These are phyloP conservation scores for Florisuga fusca DNA, from an alignment of 2,797 vertebrate species.

Conservation along the genomic window DNA sequence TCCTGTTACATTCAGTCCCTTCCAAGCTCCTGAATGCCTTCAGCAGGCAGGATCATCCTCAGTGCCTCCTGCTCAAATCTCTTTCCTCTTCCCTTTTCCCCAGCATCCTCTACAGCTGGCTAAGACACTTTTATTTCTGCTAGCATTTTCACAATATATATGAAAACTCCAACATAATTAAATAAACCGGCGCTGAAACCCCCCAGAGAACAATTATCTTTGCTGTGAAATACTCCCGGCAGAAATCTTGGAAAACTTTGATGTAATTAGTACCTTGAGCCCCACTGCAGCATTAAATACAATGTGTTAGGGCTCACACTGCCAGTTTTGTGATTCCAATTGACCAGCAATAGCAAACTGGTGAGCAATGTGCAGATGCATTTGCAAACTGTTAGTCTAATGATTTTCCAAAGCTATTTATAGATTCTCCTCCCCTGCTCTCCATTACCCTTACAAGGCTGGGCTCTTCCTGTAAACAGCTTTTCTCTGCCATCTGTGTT, in stretches of 20 bases:
- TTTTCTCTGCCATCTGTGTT: not conserved
- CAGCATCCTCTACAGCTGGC: not conserved
- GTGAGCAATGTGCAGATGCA: not conserved
- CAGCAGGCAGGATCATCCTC: not conserved
- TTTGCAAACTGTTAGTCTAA: constrained; percentile 12
- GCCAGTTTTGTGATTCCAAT: not conserved
- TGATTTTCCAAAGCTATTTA: constrained; percentile 37
- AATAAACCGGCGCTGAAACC: constrained; percentile 74
- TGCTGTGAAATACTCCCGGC: constrained; percentile 73
- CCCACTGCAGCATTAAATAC: constrained; percentile 65
- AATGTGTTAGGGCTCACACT: constrained; percentile 55
- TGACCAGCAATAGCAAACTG: not conserved
- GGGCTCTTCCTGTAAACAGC: not conserved
- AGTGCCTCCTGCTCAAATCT: not conserved
- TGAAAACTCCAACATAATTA: constrained; percentile 75
- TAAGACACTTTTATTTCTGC: constrained; percentile 59
- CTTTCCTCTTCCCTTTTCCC: not conserved
- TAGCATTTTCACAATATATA: constrained; percentile 66
- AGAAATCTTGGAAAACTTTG: constrained; percentile 76
- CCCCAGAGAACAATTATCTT: constrained; percentile 79
- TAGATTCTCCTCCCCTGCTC: not conserved
- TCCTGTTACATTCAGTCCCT: not conserved
- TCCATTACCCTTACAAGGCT: not conserved
- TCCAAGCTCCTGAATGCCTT: not conserved
- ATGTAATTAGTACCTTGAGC: constrained; percentile 75